Conservation (phyloP, 1,140 invertebrate genomes). For the Penaeus vannamei region DNA sequence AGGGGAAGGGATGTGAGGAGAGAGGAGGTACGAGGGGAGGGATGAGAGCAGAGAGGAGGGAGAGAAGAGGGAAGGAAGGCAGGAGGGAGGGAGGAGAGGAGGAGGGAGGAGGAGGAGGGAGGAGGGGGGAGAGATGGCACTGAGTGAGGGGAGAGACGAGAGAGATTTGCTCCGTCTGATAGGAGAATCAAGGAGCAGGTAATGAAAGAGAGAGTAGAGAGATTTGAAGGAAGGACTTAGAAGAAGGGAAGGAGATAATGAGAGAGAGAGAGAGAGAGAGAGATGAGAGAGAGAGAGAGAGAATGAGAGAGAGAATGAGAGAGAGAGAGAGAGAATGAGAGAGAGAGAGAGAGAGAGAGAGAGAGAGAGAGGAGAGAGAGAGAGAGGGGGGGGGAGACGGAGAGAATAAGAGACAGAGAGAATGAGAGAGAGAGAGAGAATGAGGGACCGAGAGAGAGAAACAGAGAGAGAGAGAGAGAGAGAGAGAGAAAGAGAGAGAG, state of each 20-base stretch:
- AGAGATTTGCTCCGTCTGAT: background rate
- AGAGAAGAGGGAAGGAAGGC: no score
- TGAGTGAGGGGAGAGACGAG: background rate
- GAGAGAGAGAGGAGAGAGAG: background rate
- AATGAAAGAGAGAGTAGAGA: background rate
- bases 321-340: no score
- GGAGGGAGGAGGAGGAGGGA: background rate
- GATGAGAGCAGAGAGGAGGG: no score
- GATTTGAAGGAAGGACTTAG: background rate
- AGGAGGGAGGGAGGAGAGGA: background rate
- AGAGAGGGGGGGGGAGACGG: background rate
- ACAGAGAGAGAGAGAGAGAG: no score
- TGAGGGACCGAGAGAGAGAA: background rate
- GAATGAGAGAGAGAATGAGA: background rate
- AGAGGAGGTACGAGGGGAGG: no score
- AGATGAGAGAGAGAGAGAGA: no score
- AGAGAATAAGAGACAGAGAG: no score
- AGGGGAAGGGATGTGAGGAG: no score
- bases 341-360: background rate
- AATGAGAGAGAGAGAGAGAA: no score
- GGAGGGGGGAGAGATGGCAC: background rate
- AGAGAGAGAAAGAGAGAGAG: no score
- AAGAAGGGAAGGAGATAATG: background rate
- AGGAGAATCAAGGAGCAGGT: background rate
- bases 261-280: background rate